Percentiles rank a stretch among this genome's conserved stretches.
These are phyloP conservation scores for Drosophila ambigua DNA, from an alignment of 1,140 invertebrate genomes.

Conservation along the genomic window DNA sequence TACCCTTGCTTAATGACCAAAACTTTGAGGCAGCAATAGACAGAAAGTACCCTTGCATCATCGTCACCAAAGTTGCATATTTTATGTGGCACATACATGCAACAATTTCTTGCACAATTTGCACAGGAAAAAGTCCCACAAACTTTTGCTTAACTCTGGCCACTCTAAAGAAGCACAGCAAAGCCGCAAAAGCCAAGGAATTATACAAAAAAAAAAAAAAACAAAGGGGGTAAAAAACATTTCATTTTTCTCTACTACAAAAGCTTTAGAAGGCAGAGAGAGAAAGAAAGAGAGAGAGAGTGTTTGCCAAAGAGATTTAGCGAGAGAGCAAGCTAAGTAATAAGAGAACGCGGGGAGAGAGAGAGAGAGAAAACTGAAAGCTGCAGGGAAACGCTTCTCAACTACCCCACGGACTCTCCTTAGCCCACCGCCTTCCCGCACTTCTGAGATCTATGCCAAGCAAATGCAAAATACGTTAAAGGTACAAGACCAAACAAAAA, in stretches of 20 bases:
- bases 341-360: constrained; percentile 4
- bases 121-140: constrained; percentile 31
- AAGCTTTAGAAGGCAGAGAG: constrained; percentile 58
- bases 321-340: constrained; percentile 10
- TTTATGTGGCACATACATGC: constrained; percentile 3
- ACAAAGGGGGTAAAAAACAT: constrained; percentile 13
- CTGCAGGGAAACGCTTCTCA: constrained; percentile 9
- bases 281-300: constrained; percentile 10
- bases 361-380: constrained; percentile 22
- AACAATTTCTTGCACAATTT: constrained; percentile 26
- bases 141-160: constrained; percentile 59
- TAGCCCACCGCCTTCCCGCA: constrained; percentile 20
- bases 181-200: constrained; percentile 66
- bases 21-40: constrained; percentile 5
- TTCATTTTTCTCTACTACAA: constrained; percentile 78
- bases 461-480: constrained; percentile 75
- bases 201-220: constrained; percentile 11
- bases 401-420: constrained; percentile 12
- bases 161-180: constrained; percentile 59
- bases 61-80: background rate
- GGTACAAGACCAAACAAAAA: constrained; percentile 41
- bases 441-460: constrained; percentile 28
- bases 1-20: constrained; percentile 1
- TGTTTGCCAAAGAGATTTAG: background rate
- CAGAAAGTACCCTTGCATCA: constrained; percentile 20